Evolutionary conservation across 37 sponge, comb jelly and placozoan species (phyloP).

Genomic region (Ephydatia muelleri): DNA sequence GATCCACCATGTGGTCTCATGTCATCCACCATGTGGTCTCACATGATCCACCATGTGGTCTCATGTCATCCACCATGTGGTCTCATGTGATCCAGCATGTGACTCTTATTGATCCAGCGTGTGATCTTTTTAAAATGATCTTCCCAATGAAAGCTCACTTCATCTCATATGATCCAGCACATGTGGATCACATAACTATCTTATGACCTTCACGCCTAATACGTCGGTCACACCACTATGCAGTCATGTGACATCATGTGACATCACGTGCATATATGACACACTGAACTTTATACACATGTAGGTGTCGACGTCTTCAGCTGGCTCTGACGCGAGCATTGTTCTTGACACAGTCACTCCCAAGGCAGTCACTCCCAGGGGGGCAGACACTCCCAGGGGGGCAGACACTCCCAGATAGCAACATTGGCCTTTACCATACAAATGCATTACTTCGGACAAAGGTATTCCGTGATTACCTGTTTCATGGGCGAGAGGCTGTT

Average conservation of each 20-base stretch:
- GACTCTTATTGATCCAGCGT: neutral
- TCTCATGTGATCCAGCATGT: neutral
- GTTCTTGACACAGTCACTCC: conserved; percentile 33
- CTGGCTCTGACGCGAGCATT: conserved; percentile 44
- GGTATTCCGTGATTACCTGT: conserved; percentile 13
- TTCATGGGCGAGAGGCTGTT: conserved; percentile 16
- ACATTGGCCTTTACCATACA: too few species aligned
- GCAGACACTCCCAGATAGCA: conserved; percentile 13
- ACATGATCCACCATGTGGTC: neutral
- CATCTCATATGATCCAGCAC: neutral
- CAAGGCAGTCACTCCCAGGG: conserved; percentile 5
- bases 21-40: neutral
- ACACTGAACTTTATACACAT: too few species aligned
- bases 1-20: too few species aligned
- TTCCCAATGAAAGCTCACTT: neutral
- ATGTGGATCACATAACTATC: neutral
- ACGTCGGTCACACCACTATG: too few species aligned
- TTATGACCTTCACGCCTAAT: too few species aligned
- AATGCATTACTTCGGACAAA: neutral
- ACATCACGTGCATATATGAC: too few species aligned
- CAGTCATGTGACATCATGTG: too few species aligned
- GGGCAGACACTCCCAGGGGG: conserved; percentile 14
- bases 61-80: neutral
- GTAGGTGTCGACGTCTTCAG: conserved; percentile 64
- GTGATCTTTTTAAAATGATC: neutral